Conservation (phyloP, 1,140 invertebrate species). For the Maconellicoccus hirsutus region DNA sequence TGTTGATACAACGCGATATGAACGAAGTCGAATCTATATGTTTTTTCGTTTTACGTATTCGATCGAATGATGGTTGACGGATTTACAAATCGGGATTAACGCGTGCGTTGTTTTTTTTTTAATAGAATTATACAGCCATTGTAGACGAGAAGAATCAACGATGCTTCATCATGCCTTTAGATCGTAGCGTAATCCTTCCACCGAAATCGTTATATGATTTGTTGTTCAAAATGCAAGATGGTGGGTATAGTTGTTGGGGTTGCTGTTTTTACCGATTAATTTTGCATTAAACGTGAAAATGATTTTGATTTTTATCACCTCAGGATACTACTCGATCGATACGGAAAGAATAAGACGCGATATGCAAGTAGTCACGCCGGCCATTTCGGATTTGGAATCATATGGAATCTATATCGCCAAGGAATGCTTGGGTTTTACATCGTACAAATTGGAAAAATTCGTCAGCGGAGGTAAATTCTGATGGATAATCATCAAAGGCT, state of each 20-base stretch:
- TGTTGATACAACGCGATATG: no score
- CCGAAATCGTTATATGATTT: conserved; percentile 65
- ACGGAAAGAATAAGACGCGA: conserved; percentile 61
- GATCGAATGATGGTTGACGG: not conserved
- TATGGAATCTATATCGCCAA: conserved; percentile 56
- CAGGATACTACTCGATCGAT: conserved; percentile 71
- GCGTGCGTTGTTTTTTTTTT: conserved; percentile 25
- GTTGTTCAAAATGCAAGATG: conserved; percentile 61
- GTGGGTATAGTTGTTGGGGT: conserved; percentile 36
- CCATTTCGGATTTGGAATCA: conserved; percentile 49
- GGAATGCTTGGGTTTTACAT: conserved; percentile 56
- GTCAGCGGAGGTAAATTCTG: not conserved
- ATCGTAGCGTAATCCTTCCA: conserved; percentile 58
- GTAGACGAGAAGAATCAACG: conserved; percentile 60
- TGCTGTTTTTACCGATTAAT: not conserved
- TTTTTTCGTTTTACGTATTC: no score
- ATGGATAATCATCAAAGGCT: no score
- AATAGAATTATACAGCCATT: conserved; percentile 67
- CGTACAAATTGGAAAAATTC: conserved; percentile 54
- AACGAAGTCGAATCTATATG: no score
- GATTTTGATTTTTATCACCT: conserved; percentile 13
- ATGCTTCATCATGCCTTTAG: conserved; percentile 82
- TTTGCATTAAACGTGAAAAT: no score
- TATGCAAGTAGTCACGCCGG: conserved; percentile 62
- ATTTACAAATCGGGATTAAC: not conserved